These are phyloP conservation scores for Gryllus longicercus DNA, from an alignment of 2,888 invertebrate genomes.

Conservation along the genomic window DNA sequence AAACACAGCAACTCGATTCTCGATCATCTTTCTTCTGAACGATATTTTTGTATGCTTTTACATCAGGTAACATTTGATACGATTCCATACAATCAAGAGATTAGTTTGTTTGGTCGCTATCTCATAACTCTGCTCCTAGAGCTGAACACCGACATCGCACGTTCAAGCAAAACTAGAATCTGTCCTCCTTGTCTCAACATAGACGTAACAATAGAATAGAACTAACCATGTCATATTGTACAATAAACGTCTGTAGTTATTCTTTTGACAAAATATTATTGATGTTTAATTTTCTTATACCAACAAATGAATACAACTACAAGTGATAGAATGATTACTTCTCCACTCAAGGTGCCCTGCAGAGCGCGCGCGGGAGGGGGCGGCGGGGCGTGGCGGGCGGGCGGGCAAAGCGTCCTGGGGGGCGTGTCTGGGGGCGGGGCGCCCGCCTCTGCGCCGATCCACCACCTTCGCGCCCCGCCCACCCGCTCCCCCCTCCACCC, in stretches of 20 bases:
- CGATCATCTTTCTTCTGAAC: conserved; percentile 29
- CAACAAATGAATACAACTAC: neutral
- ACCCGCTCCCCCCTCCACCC: neutral
- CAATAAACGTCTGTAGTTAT: conserved; percentile 19
- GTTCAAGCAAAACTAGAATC: conserved; percentile 29
- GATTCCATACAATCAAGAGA: conserved; percentile 31
- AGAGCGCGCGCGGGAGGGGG: neutral
- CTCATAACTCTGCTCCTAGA: conserved; percentile 25
- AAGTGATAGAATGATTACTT: conserved; percentile 6
- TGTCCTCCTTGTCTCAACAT: conserved; percentile 27
- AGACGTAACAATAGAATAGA: conserved; percentile 28
- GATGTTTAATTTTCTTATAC: conserved; percentile 21
- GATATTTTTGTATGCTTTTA: conserved; percentile 29
- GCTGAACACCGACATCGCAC: conserved; percentile 28
- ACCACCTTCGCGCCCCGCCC: neutral
- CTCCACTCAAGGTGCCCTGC: neutral
- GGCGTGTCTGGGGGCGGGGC: neutral
- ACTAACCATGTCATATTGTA: conserved; percentile 24
- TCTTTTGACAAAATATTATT: conserved; percentile 29
- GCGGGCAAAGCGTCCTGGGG: neutral
- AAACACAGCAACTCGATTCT: conserved; percentile 22
- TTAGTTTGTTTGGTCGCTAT: conserved; percentile 24
- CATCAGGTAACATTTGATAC: conserved; percentile 33
- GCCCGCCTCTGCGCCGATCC: neutral
- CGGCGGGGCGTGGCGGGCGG: neutral